A percentile compares a stretch with the other conserved stretches of the same genome.
These are phyloP conservation scores for Ammodramus savannarum DNA, from an alignment of 2,113 vertebrate species.

Conservation along the genomic window DNA sequence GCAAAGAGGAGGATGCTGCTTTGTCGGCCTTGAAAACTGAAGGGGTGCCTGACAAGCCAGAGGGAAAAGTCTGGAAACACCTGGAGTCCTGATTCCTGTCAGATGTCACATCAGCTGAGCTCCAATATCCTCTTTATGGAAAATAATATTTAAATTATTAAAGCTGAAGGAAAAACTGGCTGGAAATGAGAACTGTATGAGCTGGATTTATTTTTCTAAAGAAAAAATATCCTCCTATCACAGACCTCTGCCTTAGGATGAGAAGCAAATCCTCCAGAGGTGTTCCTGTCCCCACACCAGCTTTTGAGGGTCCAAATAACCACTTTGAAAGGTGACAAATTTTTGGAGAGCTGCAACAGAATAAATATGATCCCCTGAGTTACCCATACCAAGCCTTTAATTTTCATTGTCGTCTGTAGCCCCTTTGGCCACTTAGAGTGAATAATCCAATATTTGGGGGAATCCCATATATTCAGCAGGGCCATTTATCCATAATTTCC, in stretches of 20 bases:
- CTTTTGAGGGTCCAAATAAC: not conserved
- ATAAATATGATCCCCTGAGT: not conserved
- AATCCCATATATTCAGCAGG: not conserved
- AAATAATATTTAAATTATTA: not conserved
- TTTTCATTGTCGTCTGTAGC: not conserved
- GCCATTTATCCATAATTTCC: not conserved
- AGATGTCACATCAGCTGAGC: not conserved
- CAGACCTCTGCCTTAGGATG: not conserved
- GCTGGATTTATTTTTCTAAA: not conserved
- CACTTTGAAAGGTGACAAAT: not conserved
- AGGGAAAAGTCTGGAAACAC: not conserved
- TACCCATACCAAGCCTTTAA: not conserved
- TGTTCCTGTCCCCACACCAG: not conserved
- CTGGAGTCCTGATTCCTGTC: not conserved
- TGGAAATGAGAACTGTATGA: not conserved
- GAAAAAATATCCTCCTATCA: not conserved
- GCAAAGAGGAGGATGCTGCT: not conserved
- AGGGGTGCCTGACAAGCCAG: not conserved
- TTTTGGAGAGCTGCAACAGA: not conserved
- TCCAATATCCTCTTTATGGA: fast-evolving
- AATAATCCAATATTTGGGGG: not conserved
- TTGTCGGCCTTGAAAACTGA: not conserved
- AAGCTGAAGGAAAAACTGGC: not conserved
- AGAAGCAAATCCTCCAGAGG: not conserved
- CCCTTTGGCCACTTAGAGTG: not conserved